A percentile compares a stretch with the other conserved stretches of the same genome.
These are phyloP conservation scores for Hippocampus kuda DNA, from an alignment of 2,797 vertebrate species.

Conservation along the genomic window DNA sequence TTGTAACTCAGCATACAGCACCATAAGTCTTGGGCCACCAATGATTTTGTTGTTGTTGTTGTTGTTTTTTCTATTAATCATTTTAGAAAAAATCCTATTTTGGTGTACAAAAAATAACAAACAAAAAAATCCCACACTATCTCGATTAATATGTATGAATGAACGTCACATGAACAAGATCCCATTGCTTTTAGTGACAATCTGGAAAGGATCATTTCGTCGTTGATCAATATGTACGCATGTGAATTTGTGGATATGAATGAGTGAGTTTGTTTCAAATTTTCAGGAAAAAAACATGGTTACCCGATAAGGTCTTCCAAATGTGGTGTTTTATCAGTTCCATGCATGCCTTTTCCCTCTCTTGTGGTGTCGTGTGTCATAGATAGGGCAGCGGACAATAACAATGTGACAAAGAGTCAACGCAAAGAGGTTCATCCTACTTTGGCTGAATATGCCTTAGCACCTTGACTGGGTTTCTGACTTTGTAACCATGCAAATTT, in stretches of 20 bases:
- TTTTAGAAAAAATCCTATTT: background rate
- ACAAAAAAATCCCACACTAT: background rate
- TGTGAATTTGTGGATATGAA: background rate
- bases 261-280: background rate
- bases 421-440: conserved; percentile 19
- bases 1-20: background rate
- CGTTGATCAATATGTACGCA: too few relatives aligned
- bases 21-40: background rate
- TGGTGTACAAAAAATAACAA: background rate
- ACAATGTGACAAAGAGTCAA: conserved; percentile 18
- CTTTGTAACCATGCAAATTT: background rate
- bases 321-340: conserved; percentile 39
- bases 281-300: conserved; percentile 26
- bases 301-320: conserved; percentile 35
- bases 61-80: background rate
- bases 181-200: too few relatives aligned
- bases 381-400: conserved; percentile 26
- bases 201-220: too few relatives aligned
- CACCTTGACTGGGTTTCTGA: background rate
- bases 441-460: background rate
- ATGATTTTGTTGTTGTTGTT: background rate
- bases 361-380: conserved; percentile 20
- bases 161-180: too few relatives aligned
- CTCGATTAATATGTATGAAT: too few relatives aligned
- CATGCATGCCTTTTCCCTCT: conserved; percentile 26